phyloP scores from a whole-genome alignment of 1,140 invertebrate genomes.

The Drosophila subobscura region DNA sequence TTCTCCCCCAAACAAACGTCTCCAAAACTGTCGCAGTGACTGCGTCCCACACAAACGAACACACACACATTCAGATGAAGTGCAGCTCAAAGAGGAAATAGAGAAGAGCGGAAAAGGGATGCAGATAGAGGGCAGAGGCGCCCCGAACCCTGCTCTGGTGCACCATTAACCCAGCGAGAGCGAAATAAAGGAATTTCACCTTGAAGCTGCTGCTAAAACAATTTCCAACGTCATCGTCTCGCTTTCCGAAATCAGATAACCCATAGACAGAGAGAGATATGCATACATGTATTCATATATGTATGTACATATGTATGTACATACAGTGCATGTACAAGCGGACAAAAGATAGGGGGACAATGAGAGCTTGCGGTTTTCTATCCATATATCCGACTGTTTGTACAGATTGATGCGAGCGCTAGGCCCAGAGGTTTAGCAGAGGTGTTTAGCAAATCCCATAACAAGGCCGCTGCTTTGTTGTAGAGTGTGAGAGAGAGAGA shows the following conservation, averaged over 20 bases:
- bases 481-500: neutral
- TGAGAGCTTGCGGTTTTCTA: constrained; percentile 58
- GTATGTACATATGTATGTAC: neutral
- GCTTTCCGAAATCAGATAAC: constrained; percentile 47
- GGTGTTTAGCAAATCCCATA: constrained; percentile 32
- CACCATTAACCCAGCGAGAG: constrained; percentile 75
- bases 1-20: constrained; percentile 1
- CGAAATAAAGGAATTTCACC: constrained; percentile 75
- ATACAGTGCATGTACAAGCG: neutral
- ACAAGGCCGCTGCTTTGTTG: constrained; percentile 29
- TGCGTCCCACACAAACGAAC: neutral
- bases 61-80: constrained; percentile 3
- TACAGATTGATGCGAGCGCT: constrained; percentile 1
- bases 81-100: constrained; percentile 28
- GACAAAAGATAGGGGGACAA: constrained; percentile 1
- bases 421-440: neutral
- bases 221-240: constrained; percentile 73
- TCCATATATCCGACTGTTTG: constrained; percentile 3
- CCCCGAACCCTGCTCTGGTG: constrained; percentile 9
- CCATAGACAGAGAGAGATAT: neutral
- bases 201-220: constrained; percentile 67
- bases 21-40: constrained; percentile 29
- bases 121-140: constrained; percentile 25
- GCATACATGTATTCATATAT: neutral
- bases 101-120: constrained; percentile 3